Evolutionary conservation across 2,888 invertebrate genomes (phyloP).

Genomic region (Oscheius sp.): DNA sequence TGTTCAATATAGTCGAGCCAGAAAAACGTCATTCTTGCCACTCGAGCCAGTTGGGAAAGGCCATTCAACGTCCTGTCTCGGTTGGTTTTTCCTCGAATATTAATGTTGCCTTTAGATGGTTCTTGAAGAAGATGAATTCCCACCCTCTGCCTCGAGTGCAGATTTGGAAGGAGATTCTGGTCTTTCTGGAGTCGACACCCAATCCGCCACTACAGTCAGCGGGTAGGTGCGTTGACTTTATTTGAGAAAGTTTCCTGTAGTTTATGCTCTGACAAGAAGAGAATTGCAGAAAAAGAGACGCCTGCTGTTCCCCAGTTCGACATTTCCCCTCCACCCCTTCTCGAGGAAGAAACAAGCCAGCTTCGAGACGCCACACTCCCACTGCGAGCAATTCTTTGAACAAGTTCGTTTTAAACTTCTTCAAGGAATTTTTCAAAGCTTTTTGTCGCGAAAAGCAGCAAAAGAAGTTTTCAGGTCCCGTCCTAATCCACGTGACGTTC

Average conservation of each 20-base stretch:
- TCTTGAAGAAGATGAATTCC: slow-evolving; percentile 31
- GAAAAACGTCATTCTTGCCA: slow-evolving; percentile 20
- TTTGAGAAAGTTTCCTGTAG: too few relatives aligned
- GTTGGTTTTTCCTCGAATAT: slow-evolving; percentile 1
- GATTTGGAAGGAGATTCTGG: slow-evolving; percentile 41
- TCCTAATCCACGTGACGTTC: not conserved
- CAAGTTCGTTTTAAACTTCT: not conserved
- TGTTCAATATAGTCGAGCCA: slow-evolving; percentile 42
- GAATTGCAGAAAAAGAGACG: slow-evolving; percentile 48
- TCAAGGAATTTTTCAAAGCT: not conserved
- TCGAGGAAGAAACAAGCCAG: slow-evolving; percentile 7
- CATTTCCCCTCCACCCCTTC: slow-evolving; percentile 29
- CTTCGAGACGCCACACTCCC: slow-evolving; percentile 12
- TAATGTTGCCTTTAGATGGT: slow-evolving; percentile 17
- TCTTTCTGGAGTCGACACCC: slow-evolving; percentile 40
- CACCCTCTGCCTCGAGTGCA: not conserved
- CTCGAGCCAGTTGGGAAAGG: too few relatives aligned
- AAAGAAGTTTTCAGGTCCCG: slow-evolving; percentile 7
- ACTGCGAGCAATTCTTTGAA: slow-evolving; percentile 1
- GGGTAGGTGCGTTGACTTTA: slow-evolving; percentile 26
- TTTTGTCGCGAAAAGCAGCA: not conserved
- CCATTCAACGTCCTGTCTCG: slow-evolving; percentile 19
- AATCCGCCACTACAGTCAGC: not conserved
- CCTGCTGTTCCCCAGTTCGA: slow-evolving; percentile 65
- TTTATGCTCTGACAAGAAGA: too few relatives aligned